Conservation (phyloP, 2,797 vertebrate genomes). For the Xyrichtys novacula region DNA sequence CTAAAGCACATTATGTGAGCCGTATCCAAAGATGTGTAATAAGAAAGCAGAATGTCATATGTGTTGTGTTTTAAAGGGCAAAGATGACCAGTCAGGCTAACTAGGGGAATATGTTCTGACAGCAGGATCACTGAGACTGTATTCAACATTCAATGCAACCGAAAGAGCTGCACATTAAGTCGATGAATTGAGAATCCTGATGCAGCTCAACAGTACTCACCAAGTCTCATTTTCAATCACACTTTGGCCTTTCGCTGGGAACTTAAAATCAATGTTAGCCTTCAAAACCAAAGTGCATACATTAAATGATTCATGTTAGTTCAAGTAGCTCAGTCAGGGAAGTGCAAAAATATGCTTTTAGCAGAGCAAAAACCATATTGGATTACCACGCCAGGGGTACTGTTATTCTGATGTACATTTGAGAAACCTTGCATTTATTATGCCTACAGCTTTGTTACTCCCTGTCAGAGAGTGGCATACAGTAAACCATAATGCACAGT, state of each 20-base stretch:
- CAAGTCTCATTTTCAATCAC: slow-evolving; percentile 78
- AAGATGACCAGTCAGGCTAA: slow-evolving; percentile 70
- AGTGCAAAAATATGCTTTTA: slow-evolving; percentile 69
- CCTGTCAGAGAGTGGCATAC: slow-evolving; percentile 47
- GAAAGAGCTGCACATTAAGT: slow-evolving; percentile 45
- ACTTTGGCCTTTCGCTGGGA: slow-evolving; percentile 78
- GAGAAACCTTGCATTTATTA: slow-evolving; percentile 61
- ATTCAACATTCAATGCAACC: slow-evolving; percentile 69
- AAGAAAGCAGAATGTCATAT: slow-evolving; percentile 65
- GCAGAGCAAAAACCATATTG: slow-evolving; percentile 66
- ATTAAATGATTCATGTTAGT: slow-evolving; percentile 82
- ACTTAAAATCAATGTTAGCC: slow-evolving; percentile 82
- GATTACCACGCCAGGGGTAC: slow-evolving; percentile 55
- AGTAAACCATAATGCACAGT: slow-evolving; percentile 28
- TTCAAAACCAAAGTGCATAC: slow-evolving; percentile 81
- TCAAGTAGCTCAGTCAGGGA: slow-evolving; percentile 69
- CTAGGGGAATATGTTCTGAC: slow-evolving; percentile 69
- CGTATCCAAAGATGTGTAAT: slow-evolving; percentile 41
- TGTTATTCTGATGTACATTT: slow-evolving; percentile 57
- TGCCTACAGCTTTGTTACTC: slow-evolving; percentile 58
- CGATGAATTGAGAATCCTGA: slow-evolving; percentile 55
- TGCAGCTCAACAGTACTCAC: slow-evolving; percentile 62
- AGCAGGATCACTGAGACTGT: slow-evolving; percentile 60
- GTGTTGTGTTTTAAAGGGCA: slow-evolving; percentile 78
- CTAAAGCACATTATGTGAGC: slow-evolving; percentile 38